Evolutionary conservation across 23 tunicate species (phyloP).

Genomic region (Ascidia mentula): DNA sequence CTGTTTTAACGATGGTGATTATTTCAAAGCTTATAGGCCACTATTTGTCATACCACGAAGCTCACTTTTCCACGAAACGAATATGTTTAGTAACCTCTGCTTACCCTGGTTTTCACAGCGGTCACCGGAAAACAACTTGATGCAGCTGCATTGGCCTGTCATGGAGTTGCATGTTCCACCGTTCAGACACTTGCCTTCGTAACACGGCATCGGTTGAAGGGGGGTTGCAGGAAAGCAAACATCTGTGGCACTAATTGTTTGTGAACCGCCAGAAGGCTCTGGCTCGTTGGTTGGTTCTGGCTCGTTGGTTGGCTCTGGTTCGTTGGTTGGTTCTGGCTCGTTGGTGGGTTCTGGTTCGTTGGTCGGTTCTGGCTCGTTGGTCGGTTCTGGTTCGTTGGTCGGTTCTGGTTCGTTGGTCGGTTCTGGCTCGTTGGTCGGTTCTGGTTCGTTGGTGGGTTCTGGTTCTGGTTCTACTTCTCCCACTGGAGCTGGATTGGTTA

Average conservation of each 20-base stretch:
- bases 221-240: constrained; percentile 23
- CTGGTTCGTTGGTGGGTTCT: constrained; percentile 19
- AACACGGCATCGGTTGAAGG: constrained; percentile 25
- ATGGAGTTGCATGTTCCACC: constrained; percentile 53
- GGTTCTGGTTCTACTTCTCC: constrained; percentile 41
- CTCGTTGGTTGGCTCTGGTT: constrained; percentile 37
- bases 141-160: constrained; percentile 62
- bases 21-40: too few relatives aligned
- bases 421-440: constrained; percentile 34
- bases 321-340: constrained; percentile 39
- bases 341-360: constrained; percentile 37
- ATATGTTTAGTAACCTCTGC: too few relatives aligned
- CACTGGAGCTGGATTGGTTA: not conserved
- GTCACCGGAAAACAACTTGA: constrained; percentile 58
- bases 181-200: constrained; percentile 69
- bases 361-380: constrained; percentile 15
- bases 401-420: constrained; percentile 34
- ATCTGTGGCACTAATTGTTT: not conserved
- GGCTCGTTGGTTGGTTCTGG: constrained; percentile 36
- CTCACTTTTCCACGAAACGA: too few relatives aligned
- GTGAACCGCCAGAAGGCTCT: constrained; percentile 25
- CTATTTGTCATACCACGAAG: too few relatives aligned
- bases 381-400: constrained; percentile 33
- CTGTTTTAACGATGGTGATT: too few relatives aligned
- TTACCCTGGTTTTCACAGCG: constrained; percentile 55